phyloP scores from a whole-genome alignment of 2,113 vertebrate species.

The Lagopus muta region DNA sequence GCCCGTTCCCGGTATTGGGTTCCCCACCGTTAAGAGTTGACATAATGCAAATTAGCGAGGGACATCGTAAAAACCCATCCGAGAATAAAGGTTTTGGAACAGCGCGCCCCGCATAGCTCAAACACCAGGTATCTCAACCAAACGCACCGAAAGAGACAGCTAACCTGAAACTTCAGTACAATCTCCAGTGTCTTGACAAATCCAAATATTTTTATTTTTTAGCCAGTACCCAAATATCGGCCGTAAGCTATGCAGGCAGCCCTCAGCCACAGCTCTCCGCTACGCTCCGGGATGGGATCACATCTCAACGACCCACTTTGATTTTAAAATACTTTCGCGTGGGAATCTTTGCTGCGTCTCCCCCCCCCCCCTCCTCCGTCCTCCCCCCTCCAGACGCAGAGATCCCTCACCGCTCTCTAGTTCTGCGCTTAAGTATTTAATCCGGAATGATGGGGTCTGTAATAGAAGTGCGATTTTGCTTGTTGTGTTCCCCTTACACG shows the following conservation, averaged over 20 bases:
- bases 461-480: neutral
- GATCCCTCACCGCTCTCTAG: neutral
- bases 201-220: slow-evolving; percentile 38
- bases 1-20: slow-evolving; percentile 6
- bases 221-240: slow-evolving; percentile 15
- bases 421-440: slow-evolving; percentile 23
- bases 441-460: neutral
- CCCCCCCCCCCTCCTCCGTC: neutral
- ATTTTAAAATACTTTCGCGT: slow-evolving; percentile 1
- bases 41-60: slow-evolving; percentile 52
- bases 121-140: slow-evolving; percentile 20
- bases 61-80: slow-evolving; percentile 26
- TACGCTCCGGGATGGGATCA: neutral
- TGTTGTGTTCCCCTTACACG: neutral
- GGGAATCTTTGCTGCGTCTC: neutral
- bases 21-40: slow-evolving; percentile 32
- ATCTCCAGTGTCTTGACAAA: neutral
- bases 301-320: neutral
- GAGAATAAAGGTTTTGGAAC: slow-evolving; percentile 42
- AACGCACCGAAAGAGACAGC: slow-evolving; percentile 13
- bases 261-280: neutral
- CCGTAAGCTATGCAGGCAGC: neutral
- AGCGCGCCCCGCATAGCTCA: neutral
- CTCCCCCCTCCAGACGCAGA: neutral
- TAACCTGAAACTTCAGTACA: slow-evolving; percentile 55